Conservation (phyloP, 2,888 invertebrate species). For the Epinotia ramella region DNA sequence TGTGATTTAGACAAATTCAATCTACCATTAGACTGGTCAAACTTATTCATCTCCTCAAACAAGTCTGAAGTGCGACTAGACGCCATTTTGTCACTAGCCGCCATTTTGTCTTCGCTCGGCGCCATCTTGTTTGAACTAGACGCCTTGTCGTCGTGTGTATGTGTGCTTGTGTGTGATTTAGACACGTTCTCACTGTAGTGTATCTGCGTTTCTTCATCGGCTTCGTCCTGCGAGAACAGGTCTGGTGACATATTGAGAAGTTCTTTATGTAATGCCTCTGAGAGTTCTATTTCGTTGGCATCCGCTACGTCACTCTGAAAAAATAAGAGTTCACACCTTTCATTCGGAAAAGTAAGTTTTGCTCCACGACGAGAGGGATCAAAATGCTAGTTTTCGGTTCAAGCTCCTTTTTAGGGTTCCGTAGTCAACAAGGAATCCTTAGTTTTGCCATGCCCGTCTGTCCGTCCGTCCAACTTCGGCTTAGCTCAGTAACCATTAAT, state of each 20-base stretch:
- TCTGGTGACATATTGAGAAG: constrained; percentile 62
- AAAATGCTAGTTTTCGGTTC: too few species aligned
- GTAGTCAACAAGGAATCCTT: too few species aligned
- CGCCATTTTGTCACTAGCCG: constrained; percentile 31
- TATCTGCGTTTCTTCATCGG: constrained; percentile 51
- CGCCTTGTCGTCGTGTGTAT: neutral
- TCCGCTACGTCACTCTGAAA: constrained; percentile 59
- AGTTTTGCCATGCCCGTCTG: too few species aligned
- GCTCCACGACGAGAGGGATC: too few species aligned
- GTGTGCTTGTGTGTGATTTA: neutral
- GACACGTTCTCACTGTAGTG: neutral
- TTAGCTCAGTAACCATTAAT: too few species aligned
- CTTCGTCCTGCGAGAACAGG: constrained; percentile 67
- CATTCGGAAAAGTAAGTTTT: too few species aligned
- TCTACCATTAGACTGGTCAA: constrained; percentile 62
- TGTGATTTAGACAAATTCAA: constrained; percentile 59
- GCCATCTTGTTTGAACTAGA: constrained; percentile 13
- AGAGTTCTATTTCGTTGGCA: constrained; percentile 47
- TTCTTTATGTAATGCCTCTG: constrained; percentile 47
- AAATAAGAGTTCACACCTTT: neutral
- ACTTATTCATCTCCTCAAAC: constrained; percentile 65
- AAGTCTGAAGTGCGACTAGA: constrained; percentile 51
- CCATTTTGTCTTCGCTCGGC: constrained; percentile 26
- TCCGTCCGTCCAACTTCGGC: too few species aligned
- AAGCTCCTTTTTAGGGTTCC: too few species aligned